Evolutionary conservation across 2,888 invertebrate species (phyloP).

Genomic region (Noctua janthina): DNA sequence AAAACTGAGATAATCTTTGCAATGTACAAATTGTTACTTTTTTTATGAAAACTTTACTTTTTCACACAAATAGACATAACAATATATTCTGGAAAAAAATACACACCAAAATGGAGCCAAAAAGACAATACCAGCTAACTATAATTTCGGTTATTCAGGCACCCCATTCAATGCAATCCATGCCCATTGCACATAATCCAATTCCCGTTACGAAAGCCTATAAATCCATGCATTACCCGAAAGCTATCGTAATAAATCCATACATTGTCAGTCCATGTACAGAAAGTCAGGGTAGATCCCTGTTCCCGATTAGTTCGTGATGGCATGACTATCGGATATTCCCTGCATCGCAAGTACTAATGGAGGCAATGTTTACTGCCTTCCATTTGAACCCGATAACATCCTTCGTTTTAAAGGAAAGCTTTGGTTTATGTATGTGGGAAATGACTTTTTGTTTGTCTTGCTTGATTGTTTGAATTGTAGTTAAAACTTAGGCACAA

Average conservation of each 20-base stretch:
- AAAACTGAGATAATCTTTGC: background rate
- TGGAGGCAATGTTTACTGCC: constrained; percentile 60
- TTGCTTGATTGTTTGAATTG: background rate
- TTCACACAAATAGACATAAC: too few species aligned
- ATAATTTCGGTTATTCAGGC: background rate
- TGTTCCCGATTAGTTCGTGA: constrained; percentile 71
- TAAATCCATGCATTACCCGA: constrained; percentile 52
- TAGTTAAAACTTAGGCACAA: constrained; percentile 5
- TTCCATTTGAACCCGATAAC: constrained; percentile 63
- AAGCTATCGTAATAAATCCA: constrained; percentile 56
- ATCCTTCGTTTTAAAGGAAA: constrained; percentile 41
- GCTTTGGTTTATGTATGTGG: constrained; percentile 14
- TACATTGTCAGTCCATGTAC: constrained; percentile 48
- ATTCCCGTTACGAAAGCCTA: constrained; percentile 55
- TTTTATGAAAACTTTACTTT: background rate
- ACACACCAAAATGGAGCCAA: background rate
- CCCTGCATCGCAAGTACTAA: constrained; percentile 62
- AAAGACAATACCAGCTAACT: background rate
- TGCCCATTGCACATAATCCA: constrained; percentile 20
- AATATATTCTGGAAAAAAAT: background rate
- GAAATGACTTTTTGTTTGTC: constrained; percentile 3
- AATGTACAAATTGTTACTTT: background rate
- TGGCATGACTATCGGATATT: constrained; percentile 80
- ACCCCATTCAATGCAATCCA: constrained; percentile 2
- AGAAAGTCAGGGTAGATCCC: constrained; percentile 74